These are phyloP conservation scores for Antheraea mylitta DNA, from an alignment of 1,140 invertebrate species.

Conservation along the genomic window DNA sequence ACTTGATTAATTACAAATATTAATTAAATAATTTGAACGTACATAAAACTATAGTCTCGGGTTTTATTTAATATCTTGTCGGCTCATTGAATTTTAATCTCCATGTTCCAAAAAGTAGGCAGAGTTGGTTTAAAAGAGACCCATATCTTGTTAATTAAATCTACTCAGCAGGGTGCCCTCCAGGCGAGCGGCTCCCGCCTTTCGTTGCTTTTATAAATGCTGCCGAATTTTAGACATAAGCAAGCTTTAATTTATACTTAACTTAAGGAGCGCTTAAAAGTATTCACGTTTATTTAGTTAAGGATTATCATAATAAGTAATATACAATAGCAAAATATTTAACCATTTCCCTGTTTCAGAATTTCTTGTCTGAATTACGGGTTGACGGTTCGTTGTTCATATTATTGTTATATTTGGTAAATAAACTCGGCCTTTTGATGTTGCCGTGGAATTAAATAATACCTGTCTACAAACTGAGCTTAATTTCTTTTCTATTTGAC, in stretches of 20 bases:
- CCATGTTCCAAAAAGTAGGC: constrained; percentile 62
- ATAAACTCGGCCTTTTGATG: constrained; percentile 11
- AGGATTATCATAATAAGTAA: constrained; percentile 25
- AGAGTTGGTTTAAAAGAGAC: constrained; percentile 68
- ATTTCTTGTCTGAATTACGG: constrained; percentile 15
- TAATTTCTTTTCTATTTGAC: constrained; percentile 8
- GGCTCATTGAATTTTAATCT: constrained; percentile 60
- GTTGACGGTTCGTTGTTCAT: constrained; percentile 9
- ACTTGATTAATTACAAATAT: constrained; percentile 31
- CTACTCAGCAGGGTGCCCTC: constrained; percentile 63
- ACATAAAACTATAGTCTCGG: constrained; percentile 33
- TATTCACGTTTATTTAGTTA: constrained; percentile 46
- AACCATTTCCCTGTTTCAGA: constrained; percentile 15
- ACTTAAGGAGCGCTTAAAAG: constrained; percentile 52
- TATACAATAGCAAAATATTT: constrained; percentile 20
- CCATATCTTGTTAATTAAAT: constrained; percentile 78
- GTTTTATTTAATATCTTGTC: constrained; percentile 49
- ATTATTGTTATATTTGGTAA: constrained; percentile 16
- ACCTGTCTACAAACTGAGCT: constrained; percentile 17
- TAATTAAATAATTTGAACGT: constrained; percentile 29
- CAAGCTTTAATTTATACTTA: constrained; percentile 68
- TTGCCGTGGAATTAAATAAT: constrained; percentile 17
- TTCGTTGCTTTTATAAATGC: constrained; percentile 55
- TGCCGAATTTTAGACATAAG: constrained; percentile 65
- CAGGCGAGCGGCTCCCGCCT: constrained; percentile 47